Evolutionary conservation across 2,888 invertebrate species (phyloP).

Genomic region (Leistus spinibarbis): DNA sequence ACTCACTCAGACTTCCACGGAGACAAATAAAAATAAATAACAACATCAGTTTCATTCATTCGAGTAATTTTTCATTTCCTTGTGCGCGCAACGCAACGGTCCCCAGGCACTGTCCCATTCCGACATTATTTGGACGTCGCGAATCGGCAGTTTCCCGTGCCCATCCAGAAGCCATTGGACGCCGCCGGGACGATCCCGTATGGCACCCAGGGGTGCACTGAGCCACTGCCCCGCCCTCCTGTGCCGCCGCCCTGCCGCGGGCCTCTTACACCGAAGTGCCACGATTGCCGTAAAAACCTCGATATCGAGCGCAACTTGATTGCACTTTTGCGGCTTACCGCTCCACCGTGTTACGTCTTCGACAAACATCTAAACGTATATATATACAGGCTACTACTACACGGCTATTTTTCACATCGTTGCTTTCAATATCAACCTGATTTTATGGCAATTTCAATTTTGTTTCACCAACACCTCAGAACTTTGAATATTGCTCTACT

Average conservation of each 20-base stretch:
- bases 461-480: neutral
- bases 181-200: slow-evolving; percentile 22
- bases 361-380: neutral
- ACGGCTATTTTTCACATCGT: neutral
- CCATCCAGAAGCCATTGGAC: slow-evolving; percentile 26
- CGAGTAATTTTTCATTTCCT: slow-evolving; percentile 7
- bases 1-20: neutral
- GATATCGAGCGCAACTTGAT: slow-evolving; percentile 29
- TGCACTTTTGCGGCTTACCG: slow-evolving; percentile 25
- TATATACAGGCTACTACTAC: no score
- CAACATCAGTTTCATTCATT: neutral
- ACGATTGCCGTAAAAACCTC: slow-evolving; percentile 35
- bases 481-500: neutral
- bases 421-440: neutral
- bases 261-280: slow-evolving; percentile 22
- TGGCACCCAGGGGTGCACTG: slow-evolving; percentile 21
- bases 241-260: neutral
- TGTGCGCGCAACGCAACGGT: neutral
- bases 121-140: slow-evolving; percentile 15
- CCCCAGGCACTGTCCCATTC: neutral
- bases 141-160: slow-evolving; percentile 24
- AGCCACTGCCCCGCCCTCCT: slow-evolving; percentile 1
- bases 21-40: neutral
- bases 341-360: neutral
- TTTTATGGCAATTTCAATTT: slow-evolving; percentile 1